Base-by-base conservation (phyloP, 2,797 vertebrate species). In the Coregonus suidteri region DNA sequence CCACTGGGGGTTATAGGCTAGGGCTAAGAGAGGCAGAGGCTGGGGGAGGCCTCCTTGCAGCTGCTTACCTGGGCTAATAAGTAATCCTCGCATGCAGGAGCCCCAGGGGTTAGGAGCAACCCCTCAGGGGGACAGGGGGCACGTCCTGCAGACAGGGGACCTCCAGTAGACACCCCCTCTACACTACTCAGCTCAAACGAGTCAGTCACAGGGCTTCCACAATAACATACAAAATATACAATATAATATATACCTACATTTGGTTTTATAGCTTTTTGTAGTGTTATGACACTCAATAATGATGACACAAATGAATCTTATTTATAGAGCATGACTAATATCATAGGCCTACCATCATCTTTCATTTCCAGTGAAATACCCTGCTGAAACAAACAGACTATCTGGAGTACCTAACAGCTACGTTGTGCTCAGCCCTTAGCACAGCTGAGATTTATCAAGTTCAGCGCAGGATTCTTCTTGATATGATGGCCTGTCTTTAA, bases 1-100 rank as follows among this genome's bases (percentile, higher is more conserved):
- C 78, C 77, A 80, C 84, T 80, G 73, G 75, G 71, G 79, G 77
- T 73, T 80, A 56, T 77, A 79, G 80, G 84, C 68, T 71, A 62
- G 72, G 70, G 80, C 71, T 77, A 47, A 47, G 56, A 31, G 16
- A 52, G 75, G 72, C 37, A 9, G 35, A 65, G 34, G 53, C 31
- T 31, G 54, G 31, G 30, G 31, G 54, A 37, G 34, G 72, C 9
- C 15, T 35, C 31, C 53, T 9, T 74, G 71, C 71, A 35, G 62
- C 71, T 77, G 31, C 56, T 16, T 76, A 31, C 14, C 20, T 25
- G 64, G 64, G 64, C 64, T 31, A 59, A 20, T 20, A 59, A 59
- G 56, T 9, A 2, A 1, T 6, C 6, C 56, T 20, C 6, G n/a
- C 56, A 20, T 20, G 18, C 5, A 64, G 6, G 41, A 15, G 11